Conservation (phyloP, 2,797 vertebrate genomes). For the Mionectes olivaceus region DNA sequence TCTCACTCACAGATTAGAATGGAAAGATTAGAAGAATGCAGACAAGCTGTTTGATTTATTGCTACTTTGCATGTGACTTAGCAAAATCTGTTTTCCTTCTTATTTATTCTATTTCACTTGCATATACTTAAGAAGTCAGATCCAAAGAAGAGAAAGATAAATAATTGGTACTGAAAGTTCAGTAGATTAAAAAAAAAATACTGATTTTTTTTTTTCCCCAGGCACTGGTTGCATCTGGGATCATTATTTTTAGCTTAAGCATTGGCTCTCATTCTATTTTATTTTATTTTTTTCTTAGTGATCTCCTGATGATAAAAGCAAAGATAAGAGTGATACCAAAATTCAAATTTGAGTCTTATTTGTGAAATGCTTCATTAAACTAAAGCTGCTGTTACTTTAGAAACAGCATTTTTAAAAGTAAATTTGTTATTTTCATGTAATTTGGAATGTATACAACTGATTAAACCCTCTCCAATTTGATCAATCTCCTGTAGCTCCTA, state of each 20-base stretch:
- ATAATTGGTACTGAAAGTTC: slow-evolving; percentile 58
- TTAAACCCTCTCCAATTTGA: slow-evolving; percentile 32
- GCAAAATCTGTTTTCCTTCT: slow-evolving; percentile 58
- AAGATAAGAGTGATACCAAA: slow-evolving; percentile 30
- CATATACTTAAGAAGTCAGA: slow-evolving; percentile 59
- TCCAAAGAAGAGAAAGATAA: slow-evolving; percentile 47
- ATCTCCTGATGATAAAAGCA: background rate
- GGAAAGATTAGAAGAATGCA: slow-evolving; percentile 68
- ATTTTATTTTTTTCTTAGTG: background rate
- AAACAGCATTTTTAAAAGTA: slow-evolving; percentile 33
- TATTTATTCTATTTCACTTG: slow-evolving; percentile 53
- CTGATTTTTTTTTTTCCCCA: background rate
- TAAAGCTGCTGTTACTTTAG: slow-evolving; percentile 30
- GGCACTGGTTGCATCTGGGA: background rate
- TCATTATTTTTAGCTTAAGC: slow-evolving; percentile 36
- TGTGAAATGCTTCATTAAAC: slow-evolving; percentile 27
- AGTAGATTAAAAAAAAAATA: background rate
- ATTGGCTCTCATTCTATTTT: background rate
- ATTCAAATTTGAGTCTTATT: slow-evolving; percentile 11
- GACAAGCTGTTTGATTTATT: slow-evolving; percentile 68
- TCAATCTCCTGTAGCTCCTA: slow-evolving; percentile 33
- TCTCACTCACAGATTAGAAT: slow-evolving; percentile 66
- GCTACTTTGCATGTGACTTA: slow-evolving; percentile 62
- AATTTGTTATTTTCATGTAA: slow-evolving; percentile 35
- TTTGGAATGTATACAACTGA: background rate